Base-by-base conservation (phyloP, 2,113 vertebrate species). In the Cichladusa arquata region DNA sequence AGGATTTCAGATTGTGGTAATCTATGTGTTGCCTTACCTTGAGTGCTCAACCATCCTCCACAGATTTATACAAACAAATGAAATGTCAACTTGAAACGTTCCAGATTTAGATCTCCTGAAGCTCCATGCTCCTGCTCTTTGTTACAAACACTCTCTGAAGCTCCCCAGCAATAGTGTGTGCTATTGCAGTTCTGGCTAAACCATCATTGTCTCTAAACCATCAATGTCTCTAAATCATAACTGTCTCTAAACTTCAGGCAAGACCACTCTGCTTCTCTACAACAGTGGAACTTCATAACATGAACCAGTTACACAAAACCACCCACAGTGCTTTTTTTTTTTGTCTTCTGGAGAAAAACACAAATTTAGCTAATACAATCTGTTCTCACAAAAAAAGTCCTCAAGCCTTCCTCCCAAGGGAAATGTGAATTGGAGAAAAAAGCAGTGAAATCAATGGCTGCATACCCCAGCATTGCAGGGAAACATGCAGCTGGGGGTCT, bases 1-100 rank as follows among this genome's bases (percentile, higher is more conserved):
- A 67, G 80, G 94, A 97, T 92, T 92, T 88, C 91, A 95, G 91
- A 96, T 95, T 64, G 83, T 83, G 93, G 86, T 92, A 82, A 94
- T 97, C 81, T 34, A 81, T 72, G 48, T n/a, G 60, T 89, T 87
- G 60, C 93, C 97, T 93, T 95, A 92, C 84, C 93, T 90, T 77
- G 90, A 95, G 93, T 85, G 80, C 61, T 88, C 74, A 91, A 45
- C 83, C 73, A 80, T 90, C 86, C 86, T 94, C 89, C 56, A 36
- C 62, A 26, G 95, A 74, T 54, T 82, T 94, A 64, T 94, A 85
- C 33, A 91, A 96, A 95, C 74, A 92, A 94, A 95, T 71, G 15
- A 72, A 94, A 95, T 76, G 70, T 90, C 94, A 84, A 11, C 38
- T 74, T 74, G 90, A 96, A 92, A 81, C 70, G 47, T 69, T 96